These are phyloP conservation scores for Antennarius maculatus DNA, from an alignment of 2,797 vertebrate genomes.

Conservation along the genomic window DNA sequence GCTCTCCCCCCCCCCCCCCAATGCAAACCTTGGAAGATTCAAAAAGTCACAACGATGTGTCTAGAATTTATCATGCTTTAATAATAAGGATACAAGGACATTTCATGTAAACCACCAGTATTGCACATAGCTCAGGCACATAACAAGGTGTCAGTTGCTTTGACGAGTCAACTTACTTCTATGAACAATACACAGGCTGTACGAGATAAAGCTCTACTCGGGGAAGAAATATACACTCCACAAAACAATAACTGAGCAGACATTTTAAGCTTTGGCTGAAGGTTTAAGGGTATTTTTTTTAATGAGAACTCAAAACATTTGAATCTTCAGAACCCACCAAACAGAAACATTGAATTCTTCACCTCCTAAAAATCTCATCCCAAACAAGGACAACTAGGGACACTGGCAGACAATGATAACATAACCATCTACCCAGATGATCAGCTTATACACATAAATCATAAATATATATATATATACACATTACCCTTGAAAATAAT, in stretches of 20 bases:
- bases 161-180: slow-evolving; percentile 66
- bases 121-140: slow-evolving; percentile 86
- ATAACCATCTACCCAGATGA: slow-evolving; percentile 81
- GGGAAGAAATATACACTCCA: slow-evolving; percentile 43
- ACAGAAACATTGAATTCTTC: slow-evolving; percentile 52
- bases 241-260: slow-evolving; percentile 67
- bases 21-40: neutral
- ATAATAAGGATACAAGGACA: slow-evolving; percentile 81
- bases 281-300: slow-evolving; percentile 57
- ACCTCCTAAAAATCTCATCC: slow-evolving; percentile 37
- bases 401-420: slow-evolving; percentile 61
- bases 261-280: slow-evolving; percentile 83
- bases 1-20: too few species aligned
- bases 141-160: slow-evolving; percentile 74
- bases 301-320: slow-evolving; percentile 48
- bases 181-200: slow-evolving; percentile 71
- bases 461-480: slow-evolving; percentile 62
- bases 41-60: slow-evolving; percentile 5
- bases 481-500: slow-evolving; percentile 68
- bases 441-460: slow-evolving; percentile 63
- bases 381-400: slow-evolving; percentile 42
- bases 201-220: slow-evolving; percentile 73
- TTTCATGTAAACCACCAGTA: slow-evolving; percentile 78
- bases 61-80: slow-evolving; percentile 83
- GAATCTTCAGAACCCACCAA: slow-evolving; percentile 47